Evolutionary conservation across 2,888 invertebrate genomes (phyloP).

Genomic region (Dyspetes luteomarginatus): DNA sequence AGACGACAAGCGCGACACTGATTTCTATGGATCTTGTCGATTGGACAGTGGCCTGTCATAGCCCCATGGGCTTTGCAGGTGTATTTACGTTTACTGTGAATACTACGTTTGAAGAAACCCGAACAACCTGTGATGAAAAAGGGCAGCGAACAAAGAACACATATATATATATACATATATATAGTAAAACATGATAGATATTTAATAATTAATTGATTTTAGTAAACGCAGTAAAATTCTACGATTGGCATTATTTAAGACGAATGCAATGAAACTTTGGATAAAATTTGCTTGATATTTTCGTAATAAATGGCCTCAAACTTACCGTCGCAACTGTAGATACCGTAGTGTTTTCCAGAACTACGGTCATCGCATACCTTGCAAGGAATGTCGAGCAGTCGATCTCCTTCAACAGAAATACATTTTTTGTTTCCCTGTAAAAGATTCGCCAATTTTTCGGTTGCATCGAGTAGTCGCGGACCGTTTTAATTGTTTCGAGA

Average conservation of each 20-base stretch:
- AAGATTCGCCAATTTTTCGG: neutral
- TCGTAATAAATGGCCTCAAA: neutral
- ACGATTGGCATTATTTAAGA: neutral
- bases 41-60: slow-evolving; percentile 95
- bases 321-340: slow-evolving; percentile 99
- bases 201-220: neutral
- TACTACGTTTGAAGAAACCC: slow-evolving; percentile 98
- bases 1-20: slow-evolving; percentile 98
- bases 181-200: no score
- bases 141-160: neutral
- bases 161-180: no score
- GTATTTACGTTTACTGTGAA: slow-evolving; percentile 97
- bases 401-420: slow-evolving; percentile 89
- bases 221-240: neutral
- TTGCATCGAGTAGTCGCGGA: neutral
- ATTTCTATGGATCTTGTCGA: slow-evolving; percentile 98
- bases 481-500: neutral
- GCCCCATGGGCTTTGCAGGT: slow-evolving; percentile 98
- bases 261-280: neutral
- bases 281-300: neutral
- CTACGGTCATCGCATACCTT: slow-evolving; percentile 99
- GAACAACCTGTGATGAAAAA: slow-evolving; percentile 90
- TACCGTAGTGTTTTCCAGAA: slow-evolving; percentile 99
- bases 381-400: slow-evolving; percentile 98
- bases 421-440: neutral